Percentiles rank a stretch among this genome's conserved stretches.
These are phyloP conservation scores for Listronotus oregonensis DNA, from an alignment of 1,140 invertebrate species.

Conservation along the genomic window DNA sequence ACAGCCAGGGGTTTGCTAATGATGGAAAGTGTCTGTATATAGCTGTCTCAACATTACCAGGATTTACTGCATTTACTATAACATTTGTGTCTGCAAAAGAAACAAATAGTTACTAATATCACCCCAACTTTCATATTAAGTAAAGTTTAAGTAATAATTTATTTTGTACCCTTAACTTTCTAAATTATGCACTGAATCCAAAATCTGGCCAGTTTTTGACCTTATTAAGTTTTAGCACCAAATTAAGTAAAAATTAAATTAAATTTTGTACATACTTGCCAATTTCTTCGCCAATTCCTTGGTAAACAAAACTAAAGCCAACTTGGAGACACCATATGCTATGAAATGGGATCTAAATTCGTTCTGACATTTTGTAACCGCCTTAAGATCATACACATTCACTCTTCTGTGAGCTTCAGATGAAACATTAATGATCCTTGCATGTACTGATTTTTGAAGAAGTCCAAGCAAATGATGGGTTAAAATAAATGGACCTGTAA, in stretches of 20 bases:
- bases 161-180: too few species aligned
- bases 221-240: too few species aligned
- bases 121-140: too few species aligned
- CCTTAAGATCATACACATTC: slow-evolving; percentile 50
- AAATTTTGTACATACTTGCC: slow-evolving; percentile 39
- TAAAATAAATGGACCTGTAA: slow-evolving; percentile 53
- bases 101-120: background rate
- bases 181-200: too few species aligned
- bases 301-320: slow-evolving; percentile 50
- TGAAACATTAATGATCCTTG: slow-evolving; percentile 52
- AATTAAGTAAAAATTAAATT: background rate
- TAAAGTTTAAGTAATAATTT: too few species aligned
- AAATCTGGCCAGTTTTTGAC: too few species aligned
- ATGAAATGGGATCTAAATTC: slow-evolving; percentile 48
- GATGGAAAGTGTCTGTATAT: slow-evolving; percentile 53
- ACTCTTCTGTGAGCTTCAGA: slow-evolving; percentile 52
- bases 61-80: slow-evolving; percentile 53
- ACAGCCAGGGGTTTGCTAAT: slow-evolving; percentile 48
- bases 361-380: slow-evolving; percentile 46
- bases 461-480: slow-evolving; percentile 49
- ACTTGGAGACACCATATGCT: slow-evolving; percentile 51
- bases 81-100: slow-evolving; percentile 50
- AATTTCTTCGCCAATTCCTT: slow-evolving; percentile 47
- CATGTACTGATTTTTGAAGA: slow-evolving; percentile 43
- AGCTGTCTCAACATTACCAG: slow-evolving; percentile 54